Conservation (phyloP, 2,888 invertebrate species). For the Drosophila recens region DNA sequence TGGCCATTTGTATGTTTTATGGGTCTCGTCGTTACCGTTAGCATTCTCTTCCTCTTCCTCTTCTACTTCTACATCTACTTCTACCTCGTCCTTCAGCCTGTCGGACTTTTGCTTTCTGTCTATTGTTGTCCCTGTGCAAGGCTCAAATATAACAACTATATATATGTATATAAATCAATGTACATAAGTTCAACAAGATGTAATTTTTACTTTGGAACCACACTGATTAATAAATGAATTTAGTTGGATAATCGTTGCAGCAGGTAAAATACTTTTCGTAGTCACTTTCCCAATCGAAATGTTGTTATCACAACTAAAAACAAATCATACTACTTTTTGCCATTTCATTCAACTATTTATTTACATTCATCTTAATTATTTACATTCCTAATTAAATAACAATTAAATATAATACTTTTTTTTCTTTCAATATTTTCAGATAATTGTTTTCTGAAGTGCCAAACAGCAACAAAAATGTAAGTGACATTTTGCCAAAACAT, state of each 20-base stretch:
- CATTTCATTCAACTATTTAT: not conserved
- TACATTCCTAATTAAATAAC: too few species aligned
- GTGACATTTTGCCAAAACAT: not conserved
- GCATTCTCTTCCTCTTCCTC: slow-evolving; percentile 10
- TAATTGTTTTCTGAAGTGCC: not conserved
- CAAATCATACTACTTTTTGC: too few species aligned
- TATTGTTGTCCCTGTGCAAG: not conserved
- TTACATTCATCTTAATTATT: not conserved
- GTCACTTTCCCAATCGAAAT: not conserved
- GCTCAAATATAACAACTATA: slow-evolving; percentile 17
- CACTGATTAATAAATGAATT: not conserved
- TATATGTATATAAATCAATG: not conserved
- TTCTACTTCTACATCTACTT: not conserved
- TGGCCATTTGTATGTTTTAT: slow-evolving; percentile 82
- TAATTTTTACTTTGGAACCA: not conserved
- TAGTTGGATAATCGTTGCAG: not conserved
- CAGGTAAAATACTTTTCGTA: not conserved
- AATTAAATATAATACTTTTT: too few species aligned
- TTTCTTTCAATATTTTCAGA: not conserved
- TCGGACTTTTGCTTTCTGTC: not conserved
- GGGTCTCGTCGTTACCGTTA: slow-evolving; percentile 68
- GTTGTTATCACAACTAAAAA: not conserved
- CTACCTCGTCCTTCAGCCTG: not conserved
- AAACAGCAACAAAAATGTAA: slow-evolving; percentile 1
- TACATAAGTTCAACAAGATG: not conserved